Evolutionary conservation across 2,113 vertebrate species (phyloP).

Genomic region (Lagopus muta): DNA sequence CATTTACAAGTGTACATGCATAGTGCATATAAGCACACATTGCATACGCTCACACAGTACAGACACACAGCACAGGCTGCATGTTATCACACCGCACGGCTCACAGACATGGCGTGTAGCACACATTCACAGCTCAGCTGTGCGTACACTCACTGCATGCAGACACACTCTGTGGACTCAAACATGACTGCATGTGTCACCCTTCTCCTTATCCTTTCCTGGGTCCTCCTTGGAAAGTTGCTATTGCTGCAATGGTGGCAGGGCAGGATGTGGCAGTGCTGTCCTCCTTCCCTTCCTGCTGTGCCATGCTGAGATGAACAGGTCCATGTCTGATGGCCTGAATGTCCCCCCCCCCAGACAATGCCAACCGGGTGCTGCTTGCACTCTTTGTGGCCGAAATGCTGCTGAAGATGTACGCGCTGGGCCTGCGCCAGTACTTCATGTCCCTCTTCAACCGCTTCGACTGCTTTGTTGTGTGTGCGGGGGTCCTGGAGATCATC

Average conservation of each 20-base stretch:
- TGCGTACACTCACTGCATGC: fast-evolving
- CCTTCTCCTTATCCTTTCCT: neutral
- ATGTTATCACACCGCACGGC: neutral
- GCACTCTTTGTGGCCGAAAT: conserved; percentile 91
- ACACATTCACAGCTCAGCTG: neutral
- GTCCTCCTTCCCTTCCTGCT: neutral
- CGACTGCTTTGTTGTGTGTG: conserved; percentile 95
- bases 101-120: fast-evolving
- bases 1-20: neutral
- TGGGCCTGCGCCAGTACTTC: conserved; percentile 92
- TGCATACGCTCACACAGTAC: fast-evolving
- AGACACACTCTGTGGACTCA: too few species aligned
- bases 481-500: conserved; percentile 90
- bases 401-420: conserved; percentile 95
- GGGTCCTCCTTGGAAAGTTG: fast-evolving
- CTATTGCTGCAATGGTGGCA: neutral
- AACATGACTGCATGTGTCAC: neutral
- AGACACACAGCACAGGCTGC: neutral
- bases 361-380: conserved; percentile 87
- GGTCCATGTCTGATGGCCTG: neutral
- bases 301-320: neutral
- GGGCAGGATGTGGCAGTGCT: neutral
- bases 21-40: fast-evolving
- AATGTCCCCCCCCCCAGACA: conserved; percentile 75
- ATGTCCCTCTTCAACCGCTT: conserved; percentile 98